Base-by-base conservation (phyloP, 2,797 vertebrate genomes). In the Enteromius fasciolatus region DNA sequence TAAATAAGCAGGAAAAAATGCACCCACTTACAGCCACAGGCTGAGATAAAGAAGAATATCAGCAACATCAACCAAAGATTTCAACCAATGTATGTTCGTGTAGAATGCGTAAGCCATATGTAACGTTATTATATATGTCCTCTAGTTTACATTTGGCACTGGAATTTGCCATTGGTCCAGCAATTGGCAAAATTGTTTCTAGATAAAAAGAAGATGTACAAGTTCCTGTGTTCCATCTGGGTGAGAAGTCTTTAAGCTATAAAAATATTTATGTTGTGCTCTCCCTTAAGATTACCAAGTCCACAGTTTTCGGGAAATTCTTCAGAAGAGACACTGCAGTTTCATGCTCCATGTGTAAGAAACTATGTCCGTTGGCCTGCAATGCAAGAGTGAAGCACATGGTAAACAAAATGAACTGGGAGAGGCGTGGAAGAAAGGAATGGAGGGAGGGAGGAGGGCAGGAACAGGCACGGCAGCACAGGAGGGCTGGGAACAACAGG, bases 81-180 rank as follows among this genome's bases (percentile, higher is more conserved):
- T 92, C 90, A 95, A 95, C 91, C 89, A 50, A 80, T 80, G 59
- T 77, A 82, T 84, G 64, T 77, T 61, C 4, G 48, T 67, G 72
- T 75, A 68, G 64, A 63, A 84, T 63, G n/a, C 76, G 11, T 86
- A 89, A 93, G 90, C 90, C 87, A 84, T 93, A 93, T 92, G 91
- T 84, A 93, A 92, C 94, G 90, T 94, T 94, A 93, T 87, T 86
- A 85, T 91, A 96, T 95, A 96, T 96, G 95, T 92, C 95, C 90
- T 90, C 91, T 96, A 95, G 95, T 92, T 92, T 97, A 97, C 96
- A 97, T 98, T 98, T 99, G 97, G 98, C 97, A 98, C 97, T 96
- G 95, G 93, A 87, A 92, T 97, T 98, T 97, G 97, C 98, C 98
- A 97, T 99, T 98, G 97, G 96, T 99, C 98, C 98, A 99, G 98